Conservation (phyloP, 2,888 invertebrate genomes). For the Chamaedrilus cognettii region DNA sequence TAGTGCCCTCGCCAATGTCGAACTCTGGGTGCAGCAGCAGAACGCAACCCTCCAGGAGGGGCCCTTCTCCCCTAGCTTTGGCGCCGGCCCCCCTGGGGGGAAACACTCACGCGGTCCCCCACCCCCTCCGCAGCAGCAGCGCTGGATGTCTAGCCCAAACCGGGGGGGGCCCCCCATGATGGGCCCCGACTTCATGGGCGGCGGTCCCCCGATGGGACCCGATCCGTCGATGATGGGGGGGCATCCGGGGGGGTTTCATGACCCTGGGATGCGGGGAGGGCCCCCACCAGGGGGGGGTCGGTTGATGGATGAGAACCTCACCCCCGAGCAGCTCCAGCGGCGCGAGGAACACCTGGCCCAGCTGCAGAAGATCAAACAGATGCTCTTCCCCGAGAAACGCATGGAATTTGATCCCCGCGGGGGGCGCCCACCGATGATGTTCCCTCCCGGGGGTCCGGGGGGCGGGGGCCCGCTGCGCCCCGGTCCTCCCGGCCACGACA, state of each 20-base stretch:
- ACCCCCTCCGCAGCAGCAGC: slow-evolving; percentile 17
- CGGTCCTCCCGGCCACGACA: slow-evolving; percentile 16
- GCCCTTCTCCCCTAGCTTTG: slow-evolving; percentile 31
- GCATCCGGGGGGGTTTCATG: slow-evolving; percentile 20
- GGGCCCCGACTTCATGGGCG: slow-evolving; percentile 9
- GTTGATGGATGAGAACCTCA: slow-evolving; percentile 76
- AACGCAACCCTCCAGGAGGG: slow-evolving; percentile 39
- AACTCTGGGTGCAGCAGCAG: slow-evolving; percentile 57
- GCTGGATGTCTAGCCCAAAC: slow-evolving; percentile 25
- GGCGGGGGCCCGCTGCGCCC: slow-evolving; percentile 13
- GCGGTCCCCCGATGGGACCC: neutral
- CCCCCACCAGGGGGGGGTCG: slow-evolving; percentile 9
- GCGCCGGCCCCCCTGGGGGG: slow-evolving; percentile 17
- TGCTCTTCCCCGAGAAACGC: slow-evolving; percentile 77
- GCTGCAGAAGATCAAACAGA: slow-evolving; percentile 87
- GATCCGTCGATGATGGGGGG: slow-evolving; percentile 18
- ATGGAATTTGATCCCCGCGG: slow-evolving; percentile 15
- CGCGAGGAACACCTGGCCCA: slow-evolving; percentile 91
- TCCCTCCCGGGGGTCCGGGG: slow-evolving; percentile 12
- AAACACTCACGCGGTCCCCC: slow-evolving; percentile 25
- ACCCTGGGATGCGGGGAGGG: slow-evolving; percentile 12
- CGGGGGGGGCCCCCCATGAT: neutral
- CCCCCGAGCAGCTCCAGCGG: slow-evolving; percentile 92
- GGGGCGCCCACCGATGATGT: slow-evolving; percentile 6
- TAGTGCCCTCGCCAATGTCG: slow-evolving; percentile 46